These are phyloP conservation scores for Microctenopoma lineatum DNA, from an alignment of 2,797 vertebrate species.

Conservation along the genomic window DNA sequence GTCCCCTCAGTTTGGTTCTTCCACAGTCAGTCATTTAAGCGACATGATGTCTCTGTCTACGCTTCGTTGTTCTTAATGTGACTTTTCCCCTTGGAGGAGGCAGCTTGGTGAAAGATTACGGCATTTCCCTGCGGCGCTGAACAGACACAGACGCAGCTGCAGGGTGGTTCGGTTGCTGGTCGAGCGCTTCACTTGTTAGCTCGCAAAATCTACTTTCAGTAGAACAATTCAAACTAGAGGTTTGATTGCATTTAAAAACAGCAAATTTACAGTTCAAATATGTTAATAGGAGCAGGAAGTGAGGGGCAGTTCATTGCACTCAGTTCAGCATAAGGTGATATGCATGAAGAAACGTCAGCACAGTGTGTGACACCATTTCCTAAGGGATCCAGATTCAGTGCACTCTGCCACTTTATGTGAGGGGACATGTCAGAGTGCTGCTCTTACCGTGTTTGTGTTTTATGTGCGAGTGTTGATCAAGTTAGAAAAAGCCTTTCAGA, in stretches of 20 bases:
- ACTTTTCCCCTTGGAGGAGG: slow-evolving; percentile 42
- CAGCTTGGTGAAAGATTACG: slow-evolving; percentile 39
- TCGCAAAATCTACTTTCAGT: slow-evolving; percentile 3
- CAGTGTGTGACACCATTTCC: neutral
- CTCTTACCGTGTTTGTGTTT: slow-evolving; percentile 29
- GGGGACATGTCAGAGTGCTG: neutral
- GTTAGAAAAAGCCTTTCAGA: slow-evolving; percentile 18
- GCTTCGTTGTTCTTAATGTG: slow-evolving; percentile 34
- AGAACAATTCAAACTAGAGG: neutral
- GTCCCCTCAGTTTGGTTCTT: slow-evolving; percentile 1
- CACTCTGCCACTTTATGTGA: slow-evolving; percentile 1
- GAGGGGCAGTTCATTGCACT: too few species aligned
- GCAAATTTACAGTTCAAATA: neutral
- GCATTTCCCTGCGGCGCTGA: slow-evolving; percentile 13
- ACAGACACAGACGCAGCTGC: slow-evolving; percentile 4
- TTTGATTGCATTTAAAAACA: neutral
- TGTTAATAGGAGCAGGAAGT: neutral
- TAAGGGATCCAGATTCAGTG: neutral
- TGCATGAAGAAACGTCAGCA: neutral
- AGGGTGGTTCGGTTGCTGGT: slow-evolving; percentile 1
- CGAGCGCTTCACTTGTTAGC: neutral
- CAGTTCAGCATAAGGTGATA: too few species aligned
- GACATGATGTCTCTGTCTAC: slow-evolving; percentile 6
- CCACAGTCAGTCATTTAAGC: slow-evolving; percentile 20
- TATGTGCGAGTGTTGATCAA: slow-evolving; percentile 22